These are phyloP conservation scores for Trachelipus rathkii DNA, from an alignment of 1,140 invertebrate genomes.

Conservation along the genomic window DNA sequence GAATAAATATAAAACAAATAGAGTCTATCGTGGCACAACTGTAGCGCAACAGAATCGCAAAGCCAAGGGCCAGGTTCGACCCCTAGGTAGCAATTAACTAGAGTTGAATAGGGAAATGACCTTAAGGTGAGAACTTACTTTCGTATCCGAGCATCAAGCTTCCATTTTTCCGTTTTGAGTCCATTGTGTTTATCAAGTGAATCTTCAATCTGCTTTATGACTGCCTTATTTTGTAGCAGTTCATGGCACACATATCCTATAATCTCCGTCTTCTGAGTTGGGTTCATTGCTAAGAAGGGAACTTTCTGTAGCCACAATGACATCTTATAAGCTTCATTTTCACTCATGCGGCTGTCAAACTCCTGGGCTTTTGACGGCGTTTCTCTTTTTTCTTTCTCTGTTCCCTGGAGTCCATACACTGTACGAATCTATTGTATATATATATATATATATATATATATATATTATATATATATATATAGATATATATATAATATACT, in stretches of 20 bases:
- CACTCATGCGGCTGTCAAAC: slow-evolving; percentile 32
- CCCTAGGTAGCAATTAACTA: background rate
- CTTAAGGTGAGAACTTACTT: slow-evolving; percentile 42
- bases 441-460: too few species aligned
- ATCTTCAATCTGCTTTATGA: slow-evolving; percentile 60
- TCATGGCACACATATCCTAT: slow-evolving; percentile 89
- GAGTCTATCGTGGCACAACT: too few species aligned
- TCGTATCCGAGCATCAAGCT: slow-evolving; percentile 61
- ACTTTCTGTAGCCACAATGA: slow-evolving; percentile 63
- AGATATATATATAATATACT: too few species aligned
- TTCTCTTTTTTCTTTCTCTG: slow-evolving; percentile 37
- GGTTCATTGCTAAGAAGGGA: slow-evolving; percentile 78
- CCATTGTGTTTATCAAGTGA: slow-evolving; percentile 55
- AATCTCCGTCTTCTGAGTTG: slow-evolving; percentile 79
- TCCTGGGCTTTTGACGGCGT: slow-evolving; percentile 40
- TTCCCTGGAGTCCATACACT: slow-evolving; percentile 34
- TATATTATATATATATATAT: too few species aligned
- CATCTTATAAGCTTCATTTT: slow-evolving; percentile 58
- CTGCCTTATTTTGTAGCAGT: slow-evolving; percentile 82
- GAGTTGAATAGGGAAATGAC: background rate
- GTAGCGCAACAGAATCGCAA: too few species aligned
- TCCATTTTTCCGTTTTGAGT: slow-evolving; percentile 64
- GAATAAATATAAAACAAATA: too few species aligned
- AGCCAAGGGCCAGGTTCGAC: too few species aligned
- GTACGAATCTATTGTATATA: slow-evolving; percentile 24